A percentile compares a stretch with the other conserved stretches of the same genome.
Conservation (phyloP, 2,113 vertebrate species). For the Pangasianodon gigas region DNA sequence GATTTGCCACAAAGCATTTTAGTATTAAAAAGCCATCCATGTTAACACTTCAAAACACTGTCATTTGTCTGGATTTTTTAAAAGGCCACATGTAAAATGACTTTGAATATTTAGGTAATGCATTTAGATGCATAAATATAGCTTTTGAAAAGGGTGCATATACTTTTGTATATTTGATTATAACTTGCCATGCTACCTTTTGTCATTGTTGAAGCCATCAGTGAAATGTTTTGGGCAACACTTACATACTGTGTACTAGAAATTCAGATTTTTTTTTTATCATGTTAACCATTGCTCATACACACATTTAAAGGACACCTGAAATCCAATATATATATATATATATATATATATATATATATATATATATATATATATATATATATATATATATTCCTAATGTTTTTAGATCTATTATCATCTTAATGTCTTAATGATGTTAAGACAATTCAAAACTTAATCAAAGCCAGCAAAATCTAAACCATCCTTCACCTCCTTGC, state of each 20-base stretch:
- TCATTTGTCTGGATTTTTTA: background rate
- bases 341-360: too few species aligned
- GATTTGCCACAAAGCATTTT: background rate
- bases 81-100: background rate
- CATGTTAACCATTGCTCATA: background rate
- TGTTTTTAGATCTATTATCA: background rate
- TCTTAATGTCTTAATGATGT: background rate
- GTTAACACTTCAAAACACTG: background rate
- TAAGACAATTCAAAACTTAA: background rate
- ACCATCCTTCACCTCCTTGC: background rate
- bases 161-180: background rate
- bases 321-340: background rate
- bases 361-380: too few species aligned
- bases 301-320: background rate
- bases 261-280: background rate
- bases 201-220: background rate
- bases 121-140: background rate
- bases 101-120: background rate
- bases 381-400: too few species aligned
- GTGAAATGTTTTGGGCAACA: background rate
- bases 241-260: background rate
- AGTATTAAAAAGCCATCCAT: background rate
- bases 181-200: background rate
- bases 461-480: background rate
- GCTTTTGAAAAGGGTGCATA: background rate